Percentiles rank a stretch among this genome's conserved stretches.
Evolutionary conservation across 2,797 vertebrate genomes (phyloP).

Genomic region (Lepus oiostolus): DNA sequence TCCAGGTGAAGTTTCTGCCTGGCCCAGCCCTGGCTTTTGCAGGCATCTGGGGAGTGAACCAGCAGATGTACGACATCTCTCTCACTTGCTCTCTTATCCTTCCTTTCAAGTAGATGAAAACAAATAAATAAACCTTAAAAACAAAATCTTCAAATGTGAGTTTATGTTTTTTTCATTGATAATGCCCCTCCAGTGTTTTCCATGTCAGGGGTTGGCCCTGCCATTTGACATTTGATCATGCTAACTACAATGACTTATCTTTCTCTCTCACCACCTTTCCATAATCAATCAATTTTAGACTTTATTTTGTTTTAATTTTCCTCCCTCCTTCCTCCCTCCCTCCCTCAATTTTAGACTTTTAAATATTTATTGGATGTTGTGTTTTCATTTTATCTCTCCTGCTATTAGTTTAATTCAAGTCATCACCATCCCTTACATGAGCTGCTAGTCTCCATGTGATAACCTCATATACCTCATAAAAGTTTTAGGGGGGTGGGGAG

Average conservation of each 20-base stretch:
- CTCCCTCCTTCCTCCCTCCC: no score
- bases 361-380: neutral
- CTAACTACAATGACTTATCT: neutral
- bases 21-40: no score
- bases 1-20: no score
- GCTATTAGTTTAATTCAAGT: neutral
- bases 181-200: neutral
- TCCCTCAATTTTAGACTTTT: neutral
- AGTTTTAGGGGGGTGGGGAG: neutral
- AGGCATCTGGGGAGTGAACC: no score
- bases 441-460: neutral
- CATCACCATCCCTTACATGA: neutral
- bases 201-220: neutral
- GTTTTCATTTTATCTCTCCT: neutral
- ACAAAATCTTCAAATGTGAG: neutral
- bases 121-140: neutral
- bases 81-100: no score
- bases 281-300: neutral
- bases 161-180: conserved; percentile 12
- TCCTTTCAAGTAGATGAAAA: no score
- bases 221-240: neutral
- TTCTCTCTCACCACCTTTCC: neutral
- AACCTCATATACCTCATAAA: neutral
- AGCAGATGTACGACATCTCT: no score
- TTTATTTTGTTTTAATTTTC: neutral